Evolutionary conservation across 1,140 invertebrate species (phyloP).

Genomic region (Hydropsyche tenuis): DNA sequence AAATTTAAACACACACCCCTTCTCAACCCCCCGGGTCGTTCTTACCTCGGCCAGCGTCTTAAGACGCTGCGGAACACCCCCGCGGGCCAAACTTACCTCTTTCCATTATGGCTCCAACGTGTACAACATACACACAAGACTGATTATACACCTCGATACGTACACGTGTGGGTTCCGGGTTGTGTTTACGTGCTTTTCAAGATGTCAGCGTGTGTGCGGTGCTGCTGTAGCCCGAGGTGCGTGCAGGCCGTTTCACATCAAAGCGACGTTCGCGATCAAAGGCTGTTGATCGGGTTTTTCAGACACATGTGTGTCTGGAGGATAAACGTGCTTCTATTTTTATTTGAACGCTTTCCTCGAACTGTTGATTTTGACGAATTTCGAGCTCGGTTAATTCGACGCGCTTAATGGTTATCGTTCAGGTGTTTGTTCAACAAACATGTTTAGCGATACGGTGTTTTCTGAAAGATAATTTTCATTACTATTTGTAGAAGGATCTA

Average conservation of each 20-base stretch:
- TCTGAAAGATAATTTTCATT: too few species aligned
- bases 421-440: too few species aligned
- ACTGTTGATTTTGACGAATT: too few species aligned
- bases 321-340: too few species aligned
- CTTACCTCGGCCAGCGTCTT: conserved; percentile 22
- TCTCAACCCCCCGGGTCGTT: conserved; percentile 11
- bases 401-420: too few species aligned
- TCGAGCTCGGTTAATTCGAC: too few species aligned
- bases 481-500: too few species aligned
- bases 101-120: conserved; percentile 27
- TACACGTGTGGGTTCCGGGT: not conserved
- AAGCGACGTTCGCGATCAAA: conserved; percentile 17
- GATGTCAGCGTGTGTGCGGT: conserved; percentile 19
- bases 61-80: conserved; percentile 27
- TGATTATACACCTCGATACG: conserved; percentile 9
- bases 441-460: too few species aligned
- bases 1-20: conserved; percentile 45
- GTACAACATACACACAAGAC: conserved; percentile 5
- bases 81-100: conserved; percentile 38
- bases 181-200: conserved; percentile 10
- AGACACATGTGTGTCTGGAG: not conserved
- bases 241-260: conserved; percentile 30
- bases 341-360: too few species aligned
- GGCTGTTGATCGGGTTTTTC: conserved; percentile 17
- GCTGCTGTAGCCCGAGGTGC: conserved; percentile 2